Evolutionary conservation across 2,888 invertebrate species (phyloP).

Genomic region (Pharmacophagus antenor): DNA sequence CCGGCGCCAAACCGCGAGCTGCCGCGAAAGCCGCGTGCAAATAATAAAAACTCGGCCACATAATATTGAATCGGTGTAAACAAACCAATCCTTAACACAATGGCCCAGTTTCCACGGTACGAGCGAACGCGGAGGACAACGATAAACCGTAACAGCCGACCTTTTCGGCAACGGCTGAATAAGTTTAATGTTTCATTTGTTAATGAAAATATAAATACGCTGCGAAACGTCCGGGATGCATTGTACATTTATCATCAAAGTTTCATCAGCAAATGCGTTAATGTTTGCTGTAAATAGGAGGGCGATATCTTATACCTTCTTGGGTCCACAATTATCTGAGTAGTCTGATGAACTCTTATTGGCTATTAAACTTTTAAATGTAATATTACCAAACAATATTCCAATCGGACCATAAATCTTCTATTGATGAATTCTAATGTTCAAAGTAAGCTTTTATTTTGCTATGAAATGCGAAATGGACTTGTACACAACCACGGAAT

Average conservation of each 20-base stretch:
- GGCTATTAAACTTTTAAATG: too few relatives aligned
- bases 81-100: conserved; percentile 55
- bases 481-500: too few relatives aligned
- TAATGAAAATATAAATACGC: conserved; percentile 7
- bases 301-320: too few relatives aligned
- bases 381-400: too few relatives aligned
- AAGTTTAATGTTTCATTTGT: conserved; percentile 17
- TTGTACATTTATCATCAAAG: neutral
- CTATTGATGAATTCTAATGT: too few relatives aligned
- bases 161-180: conserved; percentile 32
- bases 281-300: too few relatives aligned
- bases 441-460: too few relatives aligned
- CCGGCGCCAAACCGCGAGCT: conserved; percentile 14
- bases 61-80: conserved; percentile 44
- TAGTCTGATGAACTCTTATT: too few relatives aligned
- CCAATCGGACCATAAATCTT: too few relatives aligned
- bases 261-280: too few relatives aligned
- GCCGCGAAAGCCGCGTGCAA: conserved; percentile 34
- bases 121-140: conserved; percentile 33
- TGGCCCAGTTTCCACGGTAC: conserved; percentile 51
- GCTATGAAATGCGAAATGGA: too few relatives aligned
- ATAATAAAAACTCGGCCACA: conserved; percentile 40
- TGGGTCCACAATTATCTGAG: too few relatives aligned
- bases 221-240: neutral
- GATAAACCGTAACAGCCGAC: conserved; percentile 33